Evolutionary conservation across 92 coral and sea anemone genomes (phyloP).

Genomic region (Zoanthus sociatus): DNA sequence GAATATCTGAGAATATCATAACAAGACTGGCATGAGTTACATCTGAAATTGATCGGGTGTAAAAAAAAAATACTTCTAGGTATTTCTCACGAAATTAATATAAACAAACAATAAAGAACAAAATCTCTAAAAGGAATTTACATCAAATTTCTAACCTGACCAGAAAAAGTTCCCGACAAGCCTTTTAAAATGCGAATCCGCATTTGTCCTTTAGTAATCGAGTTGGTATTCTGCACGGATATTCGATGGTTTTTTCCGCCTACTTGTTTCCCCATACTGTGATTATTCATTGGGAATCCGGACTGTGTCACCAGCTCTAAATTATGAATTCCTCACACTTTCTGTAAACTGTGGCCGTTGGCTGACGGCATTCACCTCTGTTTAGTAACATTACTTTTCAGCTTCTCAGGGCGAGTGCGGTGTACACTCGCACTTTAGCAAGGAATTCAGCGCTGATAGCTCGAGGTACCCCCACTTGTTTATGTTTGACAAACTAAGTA

Average conservation of each 20-base stretch:
- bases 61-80: not conserved
- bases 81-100: not conserved
- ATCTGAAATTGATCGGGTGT: not conserved
- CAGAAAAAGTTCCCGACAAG: slow-evolving; percentile 64
- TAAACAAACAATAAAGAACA: not conserved
- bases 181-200: slow-evolving; percentile 85
- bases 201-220: slow-evolving; percentile 81
- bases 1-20: not conserved
- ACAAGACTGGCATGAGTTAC: not conserved
- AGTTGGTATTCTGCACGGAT: slow-evolving; percentile 75
- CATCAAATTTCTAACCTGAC: slow-evolving; percentile 49
- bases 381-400: not conserved
- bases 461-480: slow-evolving; percentile 1
- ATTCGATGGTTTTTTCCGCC: slow-evolving; percentile 64
- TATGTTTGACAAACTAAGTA: slow-evolving; percentile 27
- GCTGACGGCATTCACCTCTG: not conserved
- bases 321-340: not conserved
- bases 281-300: slow-evolving; percentile 27
- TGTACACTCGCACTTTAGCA: not conserved
- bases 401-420: too few species aligned
- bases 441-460: not conserved
- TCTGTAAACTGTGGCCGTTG: not conserved
- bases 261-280: slow-evolving; percentile 16
- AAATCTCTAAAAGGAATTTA: not conserved
- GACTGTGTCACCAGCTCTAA: not conserved